These are phyloP conservation scores for Lontra canadensis DNA, from an alignment of 2,113 vertebrate species.

Conservation along the genomic window DNA sequence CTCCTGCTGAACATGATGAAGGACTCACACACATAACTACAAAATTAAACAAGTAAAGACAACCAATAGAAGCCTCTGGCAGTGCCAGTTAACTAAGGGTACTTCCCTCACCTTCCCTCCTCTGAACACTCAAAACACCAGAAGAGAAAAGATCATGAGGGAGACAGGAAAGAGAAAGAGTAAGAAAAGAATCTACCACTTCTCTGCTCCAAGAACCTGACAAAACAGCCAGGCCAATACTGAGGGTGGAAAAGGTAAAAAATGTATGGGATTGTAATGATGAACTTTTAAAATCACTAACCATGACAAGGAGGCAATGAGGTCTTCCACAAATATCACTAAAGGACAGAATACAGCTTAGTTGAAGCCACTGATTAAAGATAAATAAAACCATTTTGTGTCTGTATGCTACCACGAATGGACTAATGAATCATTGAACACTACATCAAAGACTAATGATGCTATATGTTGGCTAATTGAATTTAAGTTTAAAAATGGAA, in stretches of 20 bases:
- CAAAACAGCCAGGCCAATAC: background rate
- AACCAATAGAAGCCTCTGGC: background rate
- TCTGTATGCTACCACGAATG: background rate
- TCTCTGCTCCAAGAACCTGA: background rate
- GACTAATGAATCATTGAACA: background rate
- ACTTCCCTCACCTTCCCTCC: background rate
- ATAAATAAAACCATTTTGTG: background rate
- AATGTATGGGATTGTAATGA: background rate
- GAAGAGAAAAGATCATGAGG: background rate
- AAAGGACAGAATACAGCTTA: background rate
- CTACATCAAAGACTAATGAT: background rate
- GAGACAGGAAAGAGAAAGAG: background rate
- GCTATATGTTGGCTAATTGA: too few relatives aligned
- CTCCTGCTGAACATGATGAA: background rate
- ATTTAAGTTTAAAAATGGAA: too few relatives aligned
- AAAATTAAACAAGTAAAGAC: background rate
- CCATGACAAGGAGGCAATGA: background rate
- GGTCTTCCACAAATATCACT: background rate
- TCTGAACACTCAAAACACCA: background rate
- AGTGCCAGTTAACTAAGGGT: background rate
- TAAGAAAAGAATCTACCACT: background rate
- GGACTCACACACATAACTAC: background rate
- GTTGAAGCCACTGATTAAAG: background rate
- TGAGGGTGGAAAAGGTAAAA: background rate
- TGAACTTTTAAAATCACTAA: background rate